Evolutionary conservation across 2,797 vertebrate genomes (phyloP).

Genomic region (Tenualosa thibaudeaui): DNA sequence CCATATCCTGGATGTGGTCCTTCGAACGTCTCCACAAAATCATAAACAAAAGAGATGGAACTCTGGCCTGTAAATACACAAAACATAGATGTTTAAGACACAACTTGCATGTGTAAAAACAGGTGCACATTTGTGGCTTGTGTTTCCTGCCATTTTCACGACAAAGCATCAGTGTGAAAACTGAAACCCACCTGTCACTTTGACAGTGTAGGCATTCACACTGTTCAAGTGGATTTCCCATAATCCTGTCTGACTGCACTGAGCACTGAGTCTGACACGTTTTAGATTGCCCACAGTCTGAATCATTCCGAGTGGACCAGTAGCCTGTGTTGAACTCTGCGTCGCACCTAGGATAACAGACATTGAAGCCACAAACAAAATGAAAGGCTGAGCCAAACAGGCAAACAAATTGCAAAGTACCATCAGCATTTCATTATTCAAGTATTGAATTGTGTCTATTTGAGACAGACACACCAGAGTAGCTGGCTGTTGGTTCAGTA

Average conservation of each 20-base stretch:
- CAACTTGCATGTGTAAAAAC: neutral
- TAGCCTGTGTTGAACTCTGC: constrained; percentile 54
- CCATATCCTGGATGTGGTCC: constrained; percentile 75
- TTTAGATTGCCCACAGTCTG: constrained; percentile 67
- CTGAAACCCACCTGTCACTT: constrained; percentile 68
- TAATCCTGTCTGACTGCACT: constrained; percentile 51
- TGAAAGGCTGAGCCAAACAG: neutral
- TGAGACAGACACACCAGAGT: neutral
- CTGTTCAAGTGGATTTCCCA: constrained; percentile 67
- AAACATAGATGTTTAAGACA: constrained; percentile 19
- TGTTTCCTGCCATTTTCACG: neutral
- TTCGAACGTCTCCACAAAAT: constrained; percentile 71
- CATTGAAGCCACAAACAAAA: neutral
- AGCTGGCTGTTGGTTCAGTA: neutral
- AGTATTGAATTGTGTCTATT: neutral
- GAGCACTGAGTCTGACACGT: constrained; percentile 57
- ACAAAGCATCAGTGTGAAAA: neutral
- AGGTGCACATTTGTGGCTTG: neutral
- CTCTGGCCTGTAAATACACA: constrained; percentile 69
- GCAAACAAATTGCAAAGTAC: neutral
- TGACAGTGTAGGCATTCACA: constrained; percentile 64
- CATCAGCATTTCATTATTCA: no score
- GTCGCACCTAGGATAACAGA: constrained; percentile 56
- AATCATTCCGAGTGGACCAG: constrained; percentile 64
- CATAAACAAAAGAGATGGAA: constrained; percentile 69